A percentile compares a stretch with the other conserved stretches of the same genome.
These are phyloP conservation scores for Ailuropoda melanoleuca DNA, from an alignment of 2,113 vertebrate genomes.

Conservation along the genomic window DNA sequence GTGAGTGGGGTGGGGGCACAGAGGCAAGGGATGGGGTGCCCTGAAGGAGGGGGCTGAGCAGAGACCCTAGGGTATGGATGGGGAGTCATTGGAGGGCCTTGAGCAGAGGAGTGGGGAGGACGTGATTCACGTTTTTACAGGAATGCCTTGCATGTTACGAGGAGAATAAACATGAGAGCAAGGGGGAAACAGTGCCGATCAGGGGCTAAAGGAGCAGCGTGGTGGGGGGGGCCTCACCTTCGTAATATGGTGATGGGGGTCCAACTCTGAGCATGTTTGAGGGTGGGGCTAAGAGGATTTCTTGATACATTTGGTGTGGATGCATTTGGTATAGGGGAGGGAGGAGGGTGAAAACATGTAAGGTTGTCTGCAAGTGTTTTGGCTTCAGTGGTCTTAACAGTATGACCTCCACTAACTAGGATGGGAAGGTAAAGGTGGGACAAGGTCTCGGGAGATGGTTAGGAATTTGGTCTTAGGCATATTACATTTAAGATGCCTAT, in stretches of 20 bases:
- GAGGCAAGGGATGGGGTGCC: background rate
- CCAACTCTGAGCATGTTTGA: background rate
- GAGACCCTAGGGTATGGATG: background rate
- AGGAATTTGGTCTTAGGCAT: too few species aligned
- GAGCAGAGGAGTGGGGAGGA: background rate
- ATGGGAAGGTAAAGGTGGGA: background rate
- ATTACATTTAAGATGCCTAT: too few species aligned
- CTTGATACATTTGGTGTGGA: background rate
- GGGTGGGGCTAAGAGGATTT: background rate
- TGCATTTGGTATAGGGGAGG: background rate
- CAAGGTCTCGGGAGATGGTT: background rate
- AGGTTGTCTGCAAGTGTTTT: background rate
- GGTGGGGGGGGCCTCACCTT: too few species aligned
- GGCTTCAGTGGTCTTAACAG: too few species aligned
- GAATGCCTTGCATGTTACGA: background rate
- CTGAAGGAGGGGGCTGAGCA: background rate
- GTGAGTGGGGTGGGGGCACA: too few species aligned
- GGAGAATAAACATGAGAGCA: background rate
- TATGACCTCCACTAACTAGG: background rate
- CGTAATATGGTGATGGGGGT: accelerated
- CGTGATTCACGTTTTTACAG: too few species aligned
- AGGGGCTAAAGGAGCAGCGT: too few species aligned
- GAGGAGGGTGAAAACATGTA: too few species aligned
- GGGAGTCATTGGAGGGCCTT: background rate
- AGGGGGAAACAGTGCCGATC: background rate